Evolutionary conservation across 2,113 vertebrate species (phyloP).

Genomic region (Pungitius pungitius): DNA sequence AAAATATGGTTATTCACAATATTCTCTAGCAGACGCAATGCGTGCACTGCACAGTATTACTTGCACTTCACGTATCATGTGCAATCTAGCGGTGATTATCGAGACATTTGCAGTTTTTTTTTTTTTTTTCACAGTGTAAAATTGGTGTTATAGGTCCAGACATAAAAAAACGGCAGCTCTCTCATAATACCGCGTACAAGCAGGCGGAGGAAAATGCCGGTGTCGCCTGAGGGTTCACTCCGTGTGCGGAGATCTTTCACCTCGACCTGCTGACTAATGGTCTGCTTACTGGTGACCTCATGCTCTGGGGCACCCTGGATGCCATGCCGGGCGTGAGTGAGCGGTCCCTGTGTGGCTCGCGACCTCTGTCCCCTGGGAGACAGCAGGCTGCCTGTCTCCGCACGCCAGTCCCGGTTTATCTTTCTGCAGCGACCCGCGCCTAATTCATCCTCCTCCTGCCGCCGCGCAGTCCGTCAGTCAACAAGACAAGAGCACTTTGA

Average conservation of each 20-base stretch:
- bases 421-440: constrained; percentile 56
- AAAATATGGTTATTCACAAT: background rate
- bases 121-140: constrained; percentile 11
- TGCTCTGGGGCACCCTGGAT: constrained; percentile 52
- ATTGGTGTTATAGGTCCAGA: constrained; percentile 18
- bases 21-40: background rate
- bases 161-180: constrained; percentile 21
- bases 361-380: constrained; percentile 57
- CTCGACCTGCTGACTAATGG: constrained; percentile 66
- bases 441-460: constrained; percentile 33
- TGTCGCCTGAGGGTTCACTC: constrained; percentile 43
- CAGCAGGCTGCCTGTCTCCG: constrained; percentile 43
- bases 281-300: constrained; percentile 61
- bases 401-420: constrained; percentile 60
- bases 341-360: constrained; percentile 52
- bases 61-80: background rate
- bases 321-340: constrained; percentile 56
- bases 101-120: constrained; percentile 10
- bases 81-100: background rate
- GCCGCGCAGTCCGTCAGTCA: constrained; percentile 35
- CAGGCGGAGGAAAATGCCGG: constrained; percentile 35
- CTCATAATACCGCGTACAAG: constrained; percentile 16
- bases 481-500: constrained; percentile 24
- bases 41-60: background rate
- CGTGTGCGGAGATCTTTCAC: constrained; percentile 62